Conservation (phyloP, 2,113 vertebrate genomes). For the Entomyzon cyanotis region DNA sequence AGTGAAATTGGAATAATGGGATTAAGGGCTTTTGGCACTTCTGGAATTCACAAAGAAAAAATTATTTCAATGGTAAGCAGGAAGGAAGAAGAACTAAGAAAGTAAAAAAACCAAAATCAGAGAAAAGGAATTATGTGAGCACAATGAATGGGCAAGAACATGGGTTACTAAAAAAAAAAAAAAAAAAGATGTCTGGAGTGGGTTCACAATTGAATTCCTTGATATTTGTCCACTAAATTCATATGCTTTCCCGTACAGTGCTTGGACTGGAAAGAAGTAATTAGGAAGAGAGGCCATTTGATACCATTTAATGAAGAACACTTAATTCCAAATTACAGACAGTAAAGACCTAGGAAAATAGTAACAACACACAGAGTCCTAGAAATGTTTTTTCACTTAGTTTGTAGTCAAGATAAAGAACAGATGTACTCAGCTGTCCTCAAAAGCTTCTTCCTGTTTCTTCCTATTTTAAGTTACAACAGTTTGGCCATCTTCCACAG, state of each 20-base stretch:
- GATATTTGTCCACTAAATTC: not conserved
- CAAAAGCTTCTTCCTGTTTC: constrained; percentile 14
- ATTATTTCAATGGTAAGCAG: not conserved
- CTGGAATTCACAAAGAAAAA: not conserved
- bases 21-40: not conserved
- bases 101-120: not conserved
- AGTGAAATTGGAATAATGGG: not conserved
- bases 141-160: not conserved
- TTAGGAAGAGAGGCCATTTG: not conserved
- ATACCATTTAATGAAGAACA: not conserved
- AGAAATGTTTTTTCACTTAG: constrained; percentile 50
- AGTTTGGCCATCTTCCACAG: constrained; percentile 7
- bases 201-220: not conserved
- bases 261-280: not conserved
- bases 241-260: not conserved
- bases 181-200: not conserved
- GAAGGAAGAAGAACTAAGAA: not conserved
- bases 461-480: not conserved
- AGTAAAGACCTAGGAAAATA: not conserved
- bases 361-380: not conserved
- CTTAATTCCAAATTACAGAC: not conserved
- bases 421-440: constrained; percentile 22
- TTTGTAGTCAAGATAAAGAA: constrained; percentile 50
- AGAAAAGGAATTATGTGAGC: not conserved
- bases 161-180: not conserved